Conservation (phyloP, 1,140 invertebrate genomes). For the Drosophila nannoptera region DNA sequence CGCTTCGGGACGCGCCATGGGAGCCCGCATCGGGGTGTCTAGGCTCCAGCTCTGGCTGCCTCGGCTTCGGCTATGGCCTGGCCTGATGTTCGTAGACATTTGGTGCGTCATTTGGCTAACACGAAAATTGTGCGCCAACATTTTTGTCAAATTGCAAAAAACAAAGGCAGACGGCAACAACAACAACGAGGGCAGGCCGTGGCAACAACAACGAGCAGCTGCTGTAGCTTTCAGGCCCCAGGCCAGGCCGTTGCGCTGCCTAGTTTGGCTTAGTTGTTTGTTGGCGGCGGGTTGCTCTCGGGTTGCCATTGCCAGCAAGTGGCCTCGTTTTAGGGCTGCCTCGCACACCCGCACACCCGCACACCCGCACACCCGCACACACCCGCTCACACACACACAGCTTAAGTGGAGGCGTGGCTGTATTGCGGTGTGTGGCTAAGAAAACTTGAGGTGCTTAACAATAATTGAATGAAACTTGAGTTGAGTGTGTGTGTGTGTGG, state of each 20-base stretch:
- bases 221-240: slow-evolving; percentile 23
- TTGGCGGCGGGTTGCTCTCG: neutral
- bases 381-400: neutral
- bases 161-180: slow-evolving; percentile 30
- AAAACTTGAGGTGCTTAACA: slow-evolving; percentile 77
- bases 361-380: neutral
- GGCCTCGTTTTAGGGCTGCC: slow-evolving; percentile 51
- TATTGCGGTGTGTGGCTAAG: slow-evolving; percentile 68
- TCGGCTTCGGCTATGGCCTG: neutral
- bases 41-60: neutral
- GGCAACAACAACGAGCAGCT: slow-evolving; percentile 21
- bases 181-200: slow-evolving; percentile 8
- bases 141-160: slow-evolving; percentile 59
- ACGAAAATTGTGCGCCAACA: slow-evolving; percentile 60
- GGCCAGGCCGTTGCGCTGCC: slow-evolving; percentile 29
- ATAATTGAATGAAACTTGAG: slow-evolving; percentile 77
- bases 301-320: slow-evolving; percentile 45
- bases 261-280: slow-evolving; percentile 18
- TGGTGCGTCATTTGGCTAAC: slow-evolving; percentile 61
- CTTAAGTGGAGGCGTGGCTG: slow-evolving; percentile 33
- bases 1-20: slow-evolving; percentile 44
- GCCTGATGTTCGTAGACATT: slow-evolving; percentile 27
- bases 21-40: slow-evolving; percentile 37
- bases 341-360: neutral
- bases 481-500: slow-evolving; percentile 30